phyloP scores from a whole-genome alignment of 2,888 invertebrate species.

The Tinea trinotella region DNA sequence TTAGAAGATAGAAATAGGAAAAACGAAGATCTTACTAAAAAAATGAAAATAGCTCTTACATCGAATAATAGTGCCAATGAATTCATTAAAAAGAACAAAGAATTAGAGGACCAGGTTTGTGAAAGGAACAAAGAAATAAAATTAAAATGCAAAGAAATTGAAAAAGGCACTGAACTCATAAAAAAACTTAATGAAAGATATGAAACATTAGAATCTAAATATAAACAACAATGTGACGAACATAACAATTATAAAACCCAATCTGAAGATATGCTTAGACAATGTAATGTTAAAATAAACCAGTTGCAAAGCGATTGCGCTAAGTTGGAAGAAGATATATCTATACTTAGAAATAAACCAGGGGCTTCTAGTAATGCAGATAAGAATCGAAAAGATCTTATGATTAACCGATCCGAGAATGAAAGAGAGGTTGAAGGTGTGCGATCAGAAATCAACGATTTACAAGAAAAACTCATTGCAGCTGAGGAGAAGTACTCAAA shows the following conservation, averaged over 20 bases:
- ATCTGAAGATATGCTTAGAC: constrained; percentile 71
- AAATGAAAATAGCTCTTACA: constrained; percentile 75
- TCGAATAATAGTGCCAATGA: constrained; percentile 48
- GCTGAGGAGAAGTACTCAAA: constrained; percentile 86
- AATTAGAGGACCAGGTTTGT: constrained; percentile 76
- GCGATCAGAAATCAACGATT: constrained; percentile 73
- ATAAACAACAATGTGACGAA: constrained; percentile 71
- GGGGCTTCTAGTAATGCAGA: constrained; percentile 76
- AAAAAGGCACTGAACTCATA: constrained; percentile 80
- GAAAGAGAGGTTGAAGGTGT: constrained; percentile 75
- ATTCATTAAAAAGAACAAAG: constrained; percentile 78
- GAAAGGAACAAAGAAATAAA: constrained; percentile 77
- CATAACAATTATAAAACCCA: constrained; percentile 73
- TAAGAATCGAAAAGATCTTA: constrained; percentile 72
- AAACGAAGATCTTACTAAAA: constrained; percentile 77
- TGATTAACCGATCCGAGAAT: constrained; percentile 71
- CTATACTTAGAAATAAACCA: constrained; percentile 78
- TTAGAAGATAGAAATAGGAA: constrained; percentile 73
- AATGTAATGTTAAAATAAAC: constrained; percentile 57
- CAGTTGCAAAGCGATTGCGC: constrained; percentile 74
- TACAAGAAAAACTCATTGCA: constrained; percentile 75
- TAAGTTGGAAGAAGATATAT: constrained; percentile 79
- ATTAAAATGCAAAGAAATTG: constrained; percentile 80
- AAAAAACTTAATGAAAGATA: constrained; percentile 90
- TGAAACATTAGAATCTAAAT: constrained; percentile 73